phyloP scores from a whole-genome alignment of 2,888 invertebrate species.

The Steinernema hermaphroditum region DNA sequence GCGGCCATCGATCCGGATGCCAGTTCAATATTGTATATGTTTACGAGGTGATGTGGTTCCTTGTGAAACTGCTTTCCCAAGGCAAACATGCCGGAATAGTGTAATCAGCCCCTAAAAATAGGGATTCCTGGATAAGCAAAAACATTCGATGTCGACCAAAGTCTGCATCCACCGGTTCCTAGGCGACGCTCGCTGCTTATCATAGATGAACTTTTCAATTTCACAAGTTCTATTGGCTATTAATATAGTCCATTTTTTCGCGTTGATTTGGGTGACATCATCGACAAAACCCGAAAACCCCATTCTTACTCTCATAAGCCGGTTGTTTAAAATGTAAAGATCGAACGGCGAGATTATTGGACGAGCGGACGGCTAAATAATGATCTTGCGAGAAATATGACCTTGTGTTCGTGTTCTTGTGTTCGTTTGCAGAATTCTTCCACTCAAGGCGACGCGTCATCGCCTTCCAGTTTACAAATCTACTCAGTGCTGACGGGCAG shows the following conservation, averaged over 20 bases:
- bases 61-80: slow-evolving; percentile 15
- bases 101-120: neutral
- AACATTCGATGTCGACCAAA: neutral
- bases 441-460: slow-evolving; percentile 2
- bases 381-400: neutral
- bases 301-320: no score
- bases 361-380: no score
- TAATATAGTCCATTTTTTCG: no score
- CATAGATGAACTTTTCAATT: no score
- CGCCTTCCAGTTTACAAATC: slow-evolving; percentile 21
- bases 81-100: slow-evolving; percentile 11
- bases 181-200: neutral
- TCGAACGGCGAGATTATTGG: neutral
- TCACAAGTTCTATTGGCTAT: no score
- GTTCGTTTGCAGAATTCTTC: neutral
- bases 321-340: no score
- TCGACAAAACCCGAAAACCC: no score
- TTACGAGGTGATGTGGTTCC: slow-evolving; percentile 21
- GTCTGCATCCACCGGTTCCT: neutral
- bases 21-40: slow-evolving; percentile 1
- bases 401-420: no score
- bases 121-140: slow-evolving; percentile 6
- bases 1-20: neutral
- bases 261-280: no score
- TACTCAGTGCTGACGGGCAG: neutral